These are phyloP conservation scores for Emberiza fucata DNA, from an alignment of 2,113 vertebrate genomes.

Conservation along the genomic window DNA sequence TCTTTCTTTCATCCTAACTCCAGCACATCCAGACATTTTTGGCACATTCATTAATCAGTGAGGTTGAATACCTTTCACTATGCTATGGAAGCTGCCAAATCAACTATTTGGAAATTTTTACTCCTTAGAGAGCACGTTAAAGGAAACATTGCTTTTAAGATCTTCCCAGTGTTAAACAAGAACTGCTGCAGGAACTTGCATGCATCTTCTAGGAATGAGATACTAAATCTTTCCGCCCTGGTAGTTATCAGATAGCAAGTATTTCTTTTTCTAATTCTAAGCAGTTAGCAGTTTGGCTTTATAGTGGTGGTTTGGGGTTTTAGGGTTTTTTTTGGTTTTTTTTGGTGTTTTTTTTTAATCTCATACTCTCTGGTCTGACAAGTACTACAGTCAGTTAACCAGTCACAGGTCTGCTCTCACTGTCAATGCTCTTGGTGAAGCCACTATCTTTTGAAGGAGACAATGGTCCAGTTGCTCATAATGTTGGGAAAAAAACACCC, in stretches of 20 bases:
- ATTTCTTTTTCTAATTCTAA: neutral
- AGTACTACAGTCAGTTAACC: neutral
- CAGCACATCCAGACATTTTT: neutral
- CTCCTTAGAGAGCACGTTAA: neutral
- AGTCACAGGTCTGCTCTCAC: neutral
- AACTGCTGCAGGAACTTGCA: conserved; percentile 19
- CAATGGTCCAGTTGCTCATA: neutral
- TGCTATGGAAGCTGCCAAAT: neutral
- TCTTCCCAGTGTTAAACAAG: neutral
- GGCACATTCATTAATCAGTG: conserved; percentile 9
- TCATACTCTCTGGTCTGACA: neutral
- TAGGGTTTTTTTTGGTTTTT: neutral
- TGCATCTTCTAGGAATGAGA: conserved; percentile 2
- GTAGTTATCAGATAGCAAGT: neutral
- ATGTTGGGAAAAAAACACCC: neutral
- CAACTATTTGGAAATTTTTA: neutral
- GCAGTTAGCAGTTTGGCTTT: neutral
- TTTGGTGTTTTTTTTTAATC: fast-evolving
- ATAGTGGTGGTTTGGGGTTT: neutral
- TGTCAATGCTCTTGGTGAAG: neutral
- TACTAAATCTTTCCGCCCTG: neutral
- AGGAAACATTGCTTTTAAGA: neutral
- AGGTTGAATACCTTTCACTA: neutral
- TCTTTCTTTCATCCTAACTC: neutral
- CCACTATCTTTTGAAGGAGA: neutral